Percentiles rank a stretch among this genome's conserved stretches.
Evolutionary conservation across 2,888 invertebrate species (phyloP).

Genomic region (Clepsis dumicolana): DNA sequence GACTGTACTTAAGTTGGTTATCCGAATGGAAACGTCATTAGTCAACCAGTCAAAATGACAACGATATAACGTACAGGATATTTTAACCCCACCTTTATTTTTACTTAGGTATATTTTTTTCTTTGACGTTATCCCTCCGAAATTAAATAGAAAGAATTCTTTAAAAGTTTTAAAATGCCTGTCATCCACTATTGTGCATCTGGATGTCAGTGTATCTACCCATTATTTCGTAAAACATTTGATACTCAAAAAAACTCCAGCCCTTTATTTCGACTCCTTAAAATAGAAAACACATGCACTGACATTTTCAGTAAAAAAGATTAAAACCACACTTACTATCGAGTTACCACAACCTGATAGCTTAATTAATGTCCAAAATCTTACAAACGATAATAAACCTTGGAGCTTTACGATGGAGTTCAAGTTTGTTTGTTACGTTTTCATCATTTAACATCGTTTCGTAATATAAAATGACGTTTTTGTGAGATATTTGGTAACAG

Average conservation of each 20-base stretch:
- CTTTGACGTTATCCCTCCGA: too few species aligned
- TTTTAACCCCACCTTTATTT: too few species aligned
- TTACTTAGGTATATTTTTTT: too few species aligned
- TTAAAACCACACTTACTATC: constrained; percentile 61
- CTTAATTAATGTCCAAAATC: constrained; percentile 56
- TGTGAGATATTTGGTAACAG: constrained; percentile 57
- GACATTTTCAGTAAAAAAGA: constrained; percentile 57
- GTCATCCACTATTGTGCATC: neutral
- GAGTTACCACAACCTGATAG: constrained; percentile 67
- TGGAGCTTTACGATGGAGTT: constrained; percentile 40
- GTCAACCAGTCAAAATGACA: too few species aligned
- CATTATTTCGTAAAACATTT: neutral
- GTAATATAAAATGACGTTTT: constrained; percentile 61
- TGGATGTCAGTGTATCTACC: neutral
- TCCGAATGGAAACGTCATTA: too few species aligned
- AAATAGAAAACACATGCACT: constrained; percentile 54
- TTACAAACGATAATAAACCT: constrained; percentile 47
- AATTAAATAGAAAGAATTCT: too few species aligned
- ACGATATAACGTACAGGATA: too few species aligned
- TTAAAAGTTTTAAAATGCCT: neutral
- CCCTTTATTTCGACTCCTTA: constrained; percentile 41
- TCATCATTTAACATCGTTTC: constrained; percentile 51
- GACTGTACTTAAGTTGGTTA: too few species aligned
- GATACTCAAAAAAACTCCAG: neutral
- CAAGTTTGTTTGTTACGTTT: constrained; percentile 34